A percentile compares a stretch with the other conserved stretches of the same genome.
phyloP scores from a whole-genome alignment of 2,797 vertebrate genomes.

The Notoglanidium macrostoma region DNA sequence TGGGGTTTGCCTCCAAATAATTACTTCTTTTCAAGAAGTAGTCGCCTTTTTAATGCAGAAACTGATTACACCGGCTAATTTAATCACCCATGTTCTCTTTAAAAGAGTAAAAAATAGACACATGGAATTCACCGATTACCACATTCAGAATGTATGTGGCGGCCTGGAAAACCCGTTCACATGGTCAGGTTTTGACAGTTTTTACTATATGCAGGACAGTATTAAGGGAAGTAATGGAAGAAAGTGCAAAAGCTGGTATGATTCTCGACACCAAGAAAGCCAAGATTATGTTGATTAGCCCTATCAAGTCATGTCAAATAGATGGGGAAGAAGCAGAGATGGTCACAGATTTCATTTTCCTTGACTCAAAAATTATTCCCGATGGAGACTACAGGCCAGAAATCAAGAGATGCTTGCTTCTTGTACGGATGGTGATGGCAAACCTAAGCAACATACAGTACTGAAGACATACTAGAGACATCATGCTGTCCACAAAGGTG shows the following conservation, averaged over 20 bases:
- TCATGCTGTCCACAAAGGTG: neutral
- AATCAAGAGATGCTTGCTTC: neutral
- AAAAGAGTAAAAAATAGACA: neutral
- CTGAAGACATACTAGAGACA: neutral
- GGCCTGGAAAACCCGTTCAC: neutral
- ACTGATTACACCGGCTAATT: neutral
- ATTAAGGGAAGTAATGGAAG: no score
- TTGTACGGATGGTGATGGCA: no score
- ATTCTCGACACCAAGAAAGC: neutral
- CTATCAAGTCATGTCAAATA: neutral
- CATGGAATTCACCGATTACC: neutral
- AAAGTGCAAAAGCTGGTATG: neutral
- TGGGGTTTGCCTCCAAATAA: constrained; percentile 4
- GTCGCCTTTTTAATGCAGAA: neutral
- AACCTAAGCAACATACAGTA: neutral
- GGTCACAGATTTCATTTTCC: neutral
- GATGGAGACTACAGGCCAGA: neutral
- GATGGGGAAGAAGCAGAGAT: neutral
- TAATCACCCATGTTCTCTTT: neutral
- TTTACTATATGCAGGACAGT: neutral
- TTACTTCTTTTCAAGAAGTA: constrained; percentile 1
- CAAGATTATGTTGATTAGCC: neutral
- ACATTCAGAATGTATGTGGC: neutral
- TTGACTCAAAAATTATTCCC: neutral
- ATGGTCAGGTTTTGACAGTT: neutral